Evolutionary conservation across 2,888 invertebrate species (phyloP).

Genomic region (Synergus itoensis): DNA sequence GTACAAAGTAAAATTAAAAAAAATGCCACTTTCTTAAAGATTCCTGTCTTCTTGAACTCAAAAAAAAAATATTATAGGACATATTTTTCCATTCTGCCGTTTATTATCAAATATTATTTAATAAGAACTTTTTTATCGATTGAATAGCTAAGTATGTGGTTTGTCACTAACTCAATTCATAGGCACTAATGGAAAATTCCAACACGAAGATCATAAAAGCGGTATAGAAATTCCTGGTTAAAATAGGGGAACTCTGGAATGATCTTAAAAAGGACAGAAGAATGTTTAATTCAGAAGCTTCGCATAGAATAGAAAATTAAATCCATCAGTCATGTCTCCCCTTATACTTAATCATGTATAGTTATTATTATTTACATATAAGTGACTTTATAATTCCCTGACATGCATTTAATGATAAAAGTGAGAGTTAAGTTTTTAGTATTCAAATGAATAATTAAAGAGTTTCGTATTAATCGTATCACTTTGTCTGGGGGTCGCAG

Average conservation of each 20-base stretch:
- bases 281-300: neutral
- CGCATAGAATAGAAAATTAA: neutral
- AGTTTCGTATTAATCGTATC: neutral
- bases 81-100: neutral
- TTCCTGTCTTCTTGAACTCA: too few relatives aligned
- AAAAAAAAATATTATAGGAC: neutral
- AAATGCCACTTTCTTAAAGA: neutral
- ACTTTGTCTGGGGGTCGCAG: neutral
- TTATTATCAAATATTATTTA: neutral
- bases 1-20: neutral
- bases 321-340: neutral
- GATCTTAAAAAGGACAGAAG: neutral
- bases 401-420: neutral
- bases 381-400: neutral
- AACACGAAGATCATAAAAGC: slow-evolving; percentile 3
- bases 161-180: neutral
- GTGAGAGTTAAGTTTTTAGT: neutral
- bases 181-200: slow-evolving; percentile 20
- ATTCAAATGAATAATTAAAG: neutral
- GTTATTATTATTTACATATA: neutral
- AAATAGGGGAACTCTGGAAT: slow-evolving; percentile 13
- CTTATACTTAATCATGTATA: neutral
- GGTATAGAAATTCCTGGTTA: slow-evolving; percentile 5
- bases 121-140: neutral
- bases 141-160: neutral